A percentile compares a stretch with the other conserved stretches of the same genome.
Conservation (phyloP, 2,888 invertebrate species). For the Fragum sueziense region DNA sequence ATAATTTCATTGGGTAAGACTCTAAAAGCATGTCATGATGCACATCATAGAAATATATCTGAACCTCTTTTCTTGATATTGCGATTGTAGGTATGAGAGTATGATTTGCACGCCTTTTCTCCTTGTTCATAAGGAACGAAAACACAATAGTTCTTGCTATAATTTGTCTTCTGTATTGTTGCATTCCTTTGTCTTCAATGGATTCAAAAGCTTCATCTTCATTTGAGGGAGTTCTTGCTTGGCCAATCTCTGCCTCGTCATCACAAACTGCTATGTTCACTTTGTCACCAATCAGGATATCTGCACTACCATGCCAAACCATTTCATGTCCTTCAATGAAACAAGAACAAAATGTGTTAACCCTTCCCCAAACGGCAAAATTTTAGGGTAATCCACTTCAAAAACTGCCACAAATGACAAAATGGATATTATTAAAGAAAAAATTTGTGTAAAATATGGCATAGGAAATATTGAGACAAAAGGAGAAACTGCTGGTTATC, state of each 20-base stretch:
- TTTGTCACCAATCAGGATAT: background rate
- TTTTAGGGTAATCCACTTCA: too few species aligned
- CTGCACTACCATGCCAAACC: conserved; percentile 3
- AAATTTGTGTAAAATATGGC: too few species aligned
- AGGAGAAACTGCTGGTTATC: too few species aligned
- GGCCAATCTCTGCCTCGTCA: background rate
- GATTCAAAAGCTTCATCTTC: background rate
- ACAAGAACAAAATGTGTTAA: too few species aligned
- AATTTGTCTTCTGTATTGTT: background rate
- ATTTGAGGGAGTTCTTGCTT: too few species aligned
- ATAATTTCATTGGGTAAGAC: background rate
- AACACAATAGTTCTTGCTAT: background rate
- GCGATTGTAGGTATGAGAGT: background rate
- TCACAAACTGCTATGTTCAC: background rate
- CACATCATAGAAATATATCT: background rate
- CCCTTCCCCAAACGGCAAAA: too few species aligned
- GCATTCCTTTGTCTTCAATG: background rate
- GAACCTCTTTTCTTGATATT: background rate
- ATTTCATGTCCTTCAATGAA: background rate
- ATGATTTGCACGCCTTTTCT: background rate
- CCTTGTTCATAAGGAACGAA: background rate
- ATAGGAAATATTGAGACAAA: too few species aligned
- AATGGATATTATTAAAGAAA: too few species aligned
- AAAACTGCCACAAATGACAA: too few species aligned
- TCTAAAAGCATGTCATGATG: background rate